phyloP scores from a whole-genome alignment of 2,888 invertebrate genomes.

The Busseola fusca region DNA sequence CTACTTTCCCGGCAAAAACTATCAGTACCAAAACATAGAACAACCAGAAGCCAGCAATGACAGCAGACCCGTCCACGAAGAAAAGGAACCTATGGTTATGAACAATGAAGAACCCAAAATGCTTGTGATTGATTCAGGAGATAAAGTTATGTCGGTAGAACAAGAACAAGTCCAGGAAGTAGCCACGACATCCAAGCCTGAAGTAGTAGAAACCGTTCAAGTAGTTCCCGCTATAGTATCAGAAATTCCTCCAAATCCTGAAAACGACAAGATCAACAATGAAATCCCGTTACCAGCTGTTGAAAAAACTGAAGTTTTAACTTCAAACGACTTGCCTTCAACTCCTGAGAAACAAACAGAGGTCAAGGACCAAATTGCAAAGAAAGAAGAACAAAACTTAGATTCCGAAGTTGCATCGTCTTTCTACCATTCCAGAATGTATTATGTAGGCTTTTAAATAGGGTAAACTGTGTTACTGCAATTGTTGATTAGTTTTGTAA shows the following conservation, averaged over 20 bases:
- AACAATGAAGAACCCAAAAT: constrained; percentile 58
- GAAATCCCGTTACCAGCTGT: constrained; percentile 51
- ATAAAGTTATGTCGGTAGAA: constrained; percentile 64
- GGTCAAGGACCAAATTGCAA: constrained; percentile 45
- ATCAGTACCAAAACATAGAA: constrained; percentile 63
- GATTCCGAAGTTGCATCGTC: constrained; percentile 85
- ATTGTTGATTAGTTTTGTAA: constrained; percentile 55
- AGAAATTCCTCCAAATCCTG: constrained; percentile 57
- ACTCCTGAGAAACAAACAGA: constrained; percentile 55
- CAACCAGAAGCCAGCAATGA: constrained; percentile 56
- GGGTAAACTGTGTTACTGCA: constrained; percentile 37
- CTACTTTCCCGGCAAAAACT: constrained; percentile 78
- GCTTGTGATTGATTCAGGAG: constrained; percentile 57
- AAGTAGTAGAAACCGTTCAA: constrained; percentile 64
- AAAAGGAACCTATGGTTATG: constrained; percentile 50
- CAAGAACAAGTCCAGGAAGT: constrained; percentile 60
- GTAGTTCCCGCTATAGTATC: constrained; percentile 68
- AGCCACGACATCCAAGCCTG: constrained; percentile 60
- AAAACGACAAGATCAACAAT: constrained; percentile 34
- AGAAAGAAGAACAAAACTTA: constrained; percentile 63
- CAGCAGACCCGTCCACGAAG: constrained; percentile 70
- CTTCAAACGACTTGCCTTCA: constrained; percentile 36
- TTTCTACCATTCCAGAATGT: constrained; percentile 79
- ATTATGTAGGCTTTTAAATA: constrained; percentile 73
- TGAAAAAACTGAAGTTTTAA: constrained; percentile 54